Conservation (phyloP, 1,140 invertebrate genomes). For the Chionoecetes opilio region DNA sequence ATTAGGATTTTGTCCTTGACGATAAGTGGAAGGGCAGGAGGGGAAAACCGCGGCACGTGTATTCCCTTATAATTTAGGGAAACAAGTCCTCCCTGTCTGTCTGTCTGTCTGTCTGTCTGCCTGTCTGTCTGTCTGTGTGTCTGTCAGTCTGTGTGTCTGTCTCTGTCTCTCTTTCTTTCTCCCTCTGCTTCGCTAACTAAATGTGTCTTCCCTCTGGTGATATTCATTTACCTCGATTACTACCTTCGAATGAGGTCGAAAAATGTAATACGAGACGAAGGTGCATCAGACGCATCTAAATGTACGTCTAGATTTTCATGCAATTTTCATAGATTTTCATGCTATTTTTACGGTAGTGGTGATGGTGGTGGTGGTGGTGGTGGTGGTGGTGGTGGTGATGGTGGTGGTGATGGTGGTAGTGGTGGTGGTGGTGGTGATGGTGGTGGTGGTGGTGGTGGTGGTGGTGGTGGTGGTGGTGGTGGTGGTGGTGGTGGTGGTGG, state of each 20-base stretch:
- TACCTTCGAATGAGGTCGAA: neutral
- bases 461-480: neutral
- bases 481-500: neutral
- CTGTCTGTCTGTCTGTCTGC: neutral
- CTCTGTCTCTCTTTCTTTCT: no score
- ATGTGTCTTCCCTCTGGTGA: neutral
- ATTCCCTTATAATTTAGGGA: no score
- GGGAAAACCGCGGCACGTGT: neutral
- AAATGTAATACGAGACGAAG: neutral
- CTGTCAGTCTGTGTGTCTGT: no score
- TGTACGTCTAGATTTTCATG: neutral
- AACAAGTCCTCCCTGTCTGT: neutral
- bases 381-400: neutral
- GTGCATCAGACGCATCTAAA: neutral
- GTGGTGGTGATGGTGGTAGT: neutral
- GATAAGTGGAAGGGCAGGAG: neutral
- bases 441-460: neutral
- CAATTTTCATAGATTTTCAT: no score
- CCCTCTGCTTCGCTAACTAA: no score
- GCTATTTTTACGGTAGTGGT: no score
- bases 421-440: neutral
- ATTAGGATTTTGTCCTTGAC: neutral
- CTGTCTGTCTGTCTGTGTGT: neutral
- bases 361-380: neutral
- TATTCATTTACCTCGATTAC: neutral